These are phyloP conservation scores for Tipula helvola DNA, from an alignment of 2,888 invertebrate species.

Conservation along the genomic window DNA sequence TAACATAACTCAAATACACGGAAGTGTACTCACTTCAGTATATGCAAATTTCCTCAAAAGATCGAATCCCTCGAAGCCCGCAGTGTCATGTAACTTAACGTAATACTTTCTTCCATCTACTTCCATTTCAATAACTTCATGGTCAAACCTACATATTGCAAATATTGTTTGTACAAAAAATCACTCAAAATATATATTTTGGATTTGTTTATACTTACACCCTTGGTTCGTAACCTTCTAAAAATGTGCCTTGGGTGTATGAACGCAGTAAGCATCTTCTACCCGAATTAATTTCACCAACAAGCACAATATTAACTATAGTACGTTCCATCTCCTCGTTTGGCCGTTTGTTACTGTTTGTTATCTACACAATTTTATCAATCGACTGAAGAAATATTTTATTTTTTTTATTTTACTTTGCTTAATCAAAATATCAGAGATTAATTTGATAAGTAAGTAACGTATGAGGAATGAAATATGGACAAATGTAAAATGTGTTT, in stretches of 20 bases:
- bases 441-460: neutral
- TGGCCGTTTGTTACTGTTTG: neutral
- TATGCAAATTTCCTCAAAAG: conserved; percentile 11
- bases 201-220: conserved; percentile 11
- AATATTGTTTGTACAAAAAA: neutral
- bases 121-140: conserved; percentile 11
- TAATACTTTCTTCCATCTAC: conserved; percentile 10
- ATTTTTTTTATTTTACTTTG: neutral
- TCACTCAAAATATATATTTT: neutral
- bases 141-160: conserved; percentile 12
- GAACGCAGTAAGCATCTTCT: conserved; percentile 13
- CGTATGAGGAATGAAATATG: too few species aligned
- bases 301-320: neutral
- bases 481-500: too few species aligned
- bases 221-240: conserved; percentile 12
- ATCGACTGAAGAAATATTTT: neutral
- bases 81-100: conserved; percentile 13
- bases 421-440: neutral
- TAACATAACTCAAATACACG: neutral
- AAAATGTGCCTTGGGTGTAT: conserved; percentile 13
- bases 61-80: conserved; percentile 14
- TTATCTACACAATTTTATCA: neutral
- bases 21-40: neutral
- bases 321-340: neutral
- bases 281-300: conserved; percentile 13